phyloP scores from a whole-genome alignment of 2,888 invertebrate species.

The Mechanitis mazaeus region DNA sequence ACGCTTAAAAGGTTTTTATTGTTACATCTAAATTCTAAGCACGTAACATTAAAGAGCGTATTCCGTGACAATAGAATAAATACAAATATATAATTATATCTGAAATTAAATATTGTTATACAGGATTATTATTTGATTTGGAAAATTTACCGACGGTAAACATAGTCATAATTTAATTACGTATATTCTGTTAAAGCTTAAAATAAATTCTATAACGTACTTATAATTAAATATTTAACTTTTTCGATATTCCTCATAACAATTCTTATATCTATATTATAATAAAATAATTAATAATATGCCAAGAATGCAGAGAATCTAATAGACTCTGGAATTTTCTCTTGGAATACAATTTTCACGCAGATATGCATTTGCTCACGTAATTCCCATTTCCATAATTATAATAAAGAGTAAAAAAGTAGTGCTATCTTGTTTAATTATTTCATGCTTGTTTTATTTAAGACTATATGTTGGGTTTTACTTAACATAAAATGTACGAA shows the following conservation, averaged over 20 bases:
- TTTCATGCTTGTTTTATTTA: not conserved
- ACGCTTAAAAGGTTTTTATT: not conserved
- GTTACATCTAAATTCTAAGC: not conserved
- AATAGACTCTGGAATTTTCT: not conserved
- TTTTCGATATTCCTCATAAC: too few species aligned
- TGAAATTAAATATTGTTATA: not conserved
- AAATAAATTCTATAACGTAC: too few species aligned
- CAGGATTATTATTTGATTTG: too few species aligned
- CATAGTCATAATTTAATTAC: too few species aligned
- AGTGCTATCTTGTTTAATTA: not conserved
- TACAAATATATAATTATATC: not conserved
- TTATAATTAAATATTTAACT: too few species aligned
- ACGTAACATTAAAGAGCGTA: slow-evolving; percentile 3
- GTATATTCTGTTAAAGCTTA: too few species aligned
- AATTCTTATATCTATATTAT: too few species aligned
- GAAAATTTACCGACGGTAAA: too few species aligned
- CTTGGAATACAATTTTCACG: slow-evolving; percentile 1
- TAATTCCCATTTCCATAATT: slow-evolving; percentile 11
- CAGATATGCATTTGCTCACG: slow-evolving; percentile 10
- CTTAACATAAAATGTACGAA: too few species aligned
- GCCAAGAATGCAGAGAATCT: not conserved
- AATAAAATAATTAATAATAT: not conserved
- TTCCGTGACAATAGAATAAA: slow-evolving; percentile 2
- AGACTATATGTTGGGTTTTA: not conserved
- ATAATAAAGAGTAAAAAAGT: slow-evolving; percentile 6